Conservation (phyloP, 2,113 vertebrate genomes). For the Electrona antarctica region DNA sequence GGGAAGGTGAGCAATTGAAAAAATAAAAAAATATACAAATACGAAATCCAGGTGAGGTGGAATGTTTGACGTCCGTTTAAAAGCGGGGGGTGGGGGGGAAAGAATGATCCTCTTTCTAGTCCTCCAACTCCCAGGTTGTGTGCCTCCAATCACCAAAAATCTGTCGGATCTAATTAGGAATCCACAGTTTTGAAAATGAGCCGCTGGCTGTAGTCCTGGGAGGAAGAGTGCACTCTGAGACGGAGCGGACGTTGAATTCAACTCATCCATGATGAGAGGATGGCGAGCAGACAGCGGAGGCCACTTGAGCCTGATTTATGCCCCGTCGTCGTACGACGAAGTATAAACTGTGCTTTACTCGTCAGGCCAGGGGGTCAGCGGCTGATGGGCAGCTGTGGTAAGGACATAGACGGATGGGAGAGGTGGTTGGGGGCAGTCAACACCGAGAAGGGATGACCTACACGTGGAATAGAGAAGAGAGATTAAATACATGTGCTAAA, state of each 20-base stretch:
- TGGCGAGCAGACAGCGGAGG: no score
- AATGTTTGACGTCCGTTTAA: slow-evolving; percentile 39
- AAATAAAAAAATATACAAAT: not conserved
- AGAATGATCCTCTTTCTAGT: slow-evolving; percentile 32
- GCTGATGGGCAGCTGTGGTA: slow-evolving; percentile 85
- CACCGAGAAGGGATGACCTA: slow-evolving; percentile 96
- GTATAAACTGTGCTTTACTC: not conserved
- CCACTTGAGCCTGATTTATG: no score
- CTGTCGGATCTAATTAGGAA: slow-evolving; percentile 28
- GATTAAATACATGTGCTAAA: not conserved
- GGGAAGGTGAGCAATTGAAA: slow-evolving; percentile 28
- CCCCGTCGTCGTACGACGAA: not conserved
- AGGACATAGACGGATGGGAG: slow-evolving; percentile 80
- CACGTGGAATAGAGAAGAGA: slow-evolving; percentile 11
- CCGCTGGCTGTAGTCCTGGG: not conserved
- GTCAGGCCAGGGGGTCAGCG: slow-evolving; percentile 67
- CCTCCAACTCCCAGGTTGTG: slow-evolving; percentile 15
- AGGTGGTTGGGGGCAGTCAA: slow-evolving; percentile 79
- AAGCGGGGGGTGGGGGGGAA: slow-evolving; percentile 14
- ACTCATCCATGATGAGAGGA: no score
- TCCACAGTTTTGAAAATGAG: slow-evolving; percentile 29
- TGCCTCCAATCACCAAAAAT: slow-evolving; percentile 26
- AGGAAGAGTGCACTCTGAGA: slow-evolving; percentile 29
- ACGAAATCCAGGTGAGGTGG: slow-evolving; percentile 39
- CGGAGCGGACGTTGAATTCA: not conserved